Conservation (phyloP, 2,113 vertebrate species). For the Phrynosoma platyrhinos region DNA sequence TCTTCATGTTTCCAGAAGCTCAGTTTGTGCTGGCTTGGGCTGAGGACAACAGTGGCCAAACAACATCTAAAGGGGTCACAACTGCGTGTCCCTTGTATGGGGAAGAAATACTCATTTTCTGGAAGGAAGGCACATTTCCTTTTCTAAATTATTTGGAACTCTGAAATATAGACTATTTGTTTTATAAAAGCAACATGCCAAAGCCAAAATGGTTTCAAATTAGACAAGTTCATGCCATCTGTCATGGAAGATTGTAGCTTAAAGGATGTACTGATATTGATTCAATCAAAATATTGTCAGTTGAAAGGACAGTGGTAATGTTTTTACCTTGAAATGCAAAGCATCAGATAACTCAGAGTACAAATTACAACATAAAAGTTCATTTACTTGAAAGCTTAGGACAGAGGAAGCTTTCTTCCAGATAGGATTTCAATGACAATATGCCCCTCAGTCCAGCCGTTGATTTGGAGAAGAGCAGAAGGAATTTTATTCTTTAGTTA, state of each 20-base stretch:
- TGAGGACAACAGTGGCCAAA: too few relatives aligned
- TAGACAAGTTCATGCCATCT: not conserved
- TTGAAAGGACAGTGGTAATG: not conserved
- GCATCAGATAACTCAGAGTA: not conserved
- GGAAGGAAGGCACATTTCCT: not conserved
- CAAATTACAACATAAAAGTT: not conserved
- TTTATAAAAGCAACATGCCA: not conserved
- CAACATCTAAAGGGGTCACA: not conserved
- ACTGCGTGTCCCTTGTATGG: not conserved
- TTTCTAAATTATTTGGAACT: not conserved
- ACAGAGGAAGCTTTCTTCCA: too few relatives aligned
- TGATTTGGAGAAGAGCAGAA: not conserved
- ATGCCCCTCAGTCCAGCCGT: not conserved
- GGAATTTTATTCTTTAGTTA: too few relatives aligned
- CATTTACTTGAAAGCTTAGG: not conserved
- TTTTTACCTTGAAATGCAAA: slow-evolving; percentile 3
- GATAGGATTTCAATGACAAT: too few relatives aligned
- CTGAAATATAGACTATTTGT: not conserved
- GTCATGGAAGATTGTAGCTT: not conserved
- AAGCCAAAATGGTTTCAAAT: not conserved
- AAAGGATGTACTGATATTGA: not conserved
- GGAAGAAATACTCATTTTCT: not conserved
- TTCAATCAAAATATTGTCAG: not conserved
- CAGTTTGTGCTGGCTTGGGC: too few relatives aligned
- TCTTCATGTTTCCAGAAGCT: not conserved